Evolutionary conservation across 2,113 vertebrate species (phyloP).

Genomic region (Mixornis gularis): DNA sequence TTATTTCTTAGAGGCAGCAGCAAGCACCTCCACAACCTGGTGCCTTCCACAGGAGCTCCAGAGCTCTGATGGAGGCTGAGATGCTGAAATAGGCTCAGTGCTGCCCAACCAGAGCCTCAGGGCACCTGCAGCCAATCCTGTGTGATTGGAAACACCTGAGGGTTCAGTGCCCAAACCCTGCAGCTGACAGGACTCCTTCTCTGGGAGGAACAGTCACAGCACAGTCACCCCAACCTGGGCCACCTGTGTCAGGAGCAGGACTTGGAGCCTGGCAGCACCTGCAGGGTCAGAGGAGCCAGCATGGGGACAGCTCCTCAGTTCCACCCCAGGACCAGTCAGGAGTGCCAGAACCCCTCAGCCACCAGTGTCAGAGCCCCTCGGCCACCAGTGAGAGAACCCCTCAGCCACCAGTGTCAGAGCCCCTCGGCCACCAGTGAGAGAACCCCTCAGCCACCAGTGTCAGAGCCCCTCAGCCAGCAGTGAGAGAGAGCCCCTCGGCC

Average conservation of each 20-base stretch:
- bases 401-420: no score
- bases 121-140: neutral
- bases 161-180: fast-evolving
- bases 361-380: no score
- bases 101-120: neutral
- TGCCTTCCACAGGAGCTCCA: fast-evolving
- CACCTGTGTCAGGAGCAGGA: neutral
- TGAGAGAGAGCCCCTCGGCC: no score
- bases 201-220: neutral
- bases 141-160: neutral
- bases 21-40: fast-evolving
- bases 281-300: neutral
- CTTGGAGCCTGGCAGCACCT: fast-evolving
- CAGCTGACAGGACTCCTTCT: neutral
- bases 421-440: no score
- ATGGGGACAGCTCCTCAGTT: neutral
- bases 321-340: no score
- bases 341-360: no score
- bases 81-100: fast-evolving
- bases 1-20: neutral
- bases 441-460: no score
- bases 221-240: fast-evolving
- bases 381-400: no score
- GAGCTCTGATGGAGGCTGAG: fast-evolving
- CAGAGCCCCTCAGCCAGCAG: no score